phyloP scores from a whole-genome alignment of 2,113 vertebrate species.

The Pleuronectes platessa region DNA sequence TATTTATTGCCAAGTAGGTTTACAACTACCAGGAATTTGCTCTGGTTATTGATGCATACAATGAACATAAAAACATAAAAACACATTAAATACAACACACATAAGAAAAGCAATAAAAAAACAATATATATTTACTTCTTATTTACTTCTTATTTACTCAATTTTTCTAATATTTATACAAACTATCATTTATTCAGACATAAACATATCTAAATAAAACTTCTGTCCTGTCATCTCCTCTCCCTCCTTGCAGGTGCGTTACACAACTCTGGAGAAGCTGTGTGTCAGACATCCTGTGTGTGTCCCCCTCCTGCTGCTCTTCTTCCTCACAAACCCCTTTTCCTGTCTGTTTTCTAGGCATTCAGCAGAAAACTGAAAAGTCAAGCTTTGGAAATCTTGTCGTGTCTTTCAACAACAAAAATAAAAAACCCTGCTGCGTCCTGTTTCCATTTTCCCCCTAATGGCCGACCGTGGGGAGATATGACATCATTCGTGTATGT shows the following conservation, averaged over 20 bases:
- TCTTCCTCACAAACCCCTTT: neutral
- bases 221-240: slow-evolving; percentile 31
- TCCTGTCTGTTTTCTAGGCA: slow-evolving; percentile 5
- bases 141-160: too few relatives aligned
- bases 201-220: too few relatives aligned
- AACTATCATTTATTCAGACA: too few relatives aligned
- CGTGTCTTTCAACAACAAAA: slow-evolving; percentile 1
- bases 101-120: too few relatives aligned
- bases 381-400: slow-evolving; percentile 5
- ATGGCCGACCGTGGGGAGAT: slow-evolving; percentile 31
- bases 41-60: too few relatives aligned
- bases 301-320: slow-evolving; percentile 4
- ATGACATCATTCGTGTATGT: slow-evolving; percentile 62
- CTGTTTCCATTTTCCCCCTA: slow-evolving; percentile 38
- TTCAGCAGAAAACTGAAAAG: slow-evolving; percentile 25
- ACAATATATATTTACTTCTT: too few relatives aligned
- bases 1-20: too few relatives aligned
- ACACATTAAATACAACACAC: too few relatives aligned
- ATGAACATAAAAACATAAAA: too few relatives aligned
- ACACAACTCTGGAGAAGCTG: slow-evolving; percentile 19
- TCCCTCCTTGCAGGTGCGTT: slow-evolving; percentile 60
- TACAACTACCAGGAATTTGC: too few relatives aligned
- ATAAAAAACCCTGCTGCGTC: slow-evolving; percentile 18
- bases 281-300: neutral
- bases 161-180: too few relatives aligned